These are phyloP conservation scores for Actinernus sp. DNA, from an alignment of 92 coral and sea anemone genomes.

Conservation along the genomic window DNA sequence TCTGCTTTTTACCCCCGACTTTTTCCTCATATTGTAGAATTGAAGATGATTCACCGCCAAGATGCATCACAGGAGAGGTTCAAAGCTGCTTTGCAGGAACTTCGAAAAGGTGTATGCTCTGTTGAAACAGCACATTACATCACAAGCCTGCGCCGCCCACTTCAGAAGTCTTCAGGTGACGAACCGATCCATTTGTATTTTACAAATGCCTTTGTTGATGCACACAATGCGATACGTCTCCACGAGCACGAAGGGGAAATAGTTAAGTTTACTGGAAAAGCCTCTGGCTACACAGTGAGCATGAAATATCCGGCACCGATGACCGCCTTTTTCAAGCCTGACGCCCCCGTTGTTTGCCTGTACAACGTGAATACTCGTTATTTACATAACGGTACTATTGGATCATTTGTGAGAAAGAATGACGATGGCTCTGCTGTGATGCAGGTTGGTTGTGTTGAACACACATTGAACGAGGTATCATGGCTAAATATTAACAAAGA, in stretches of 20 bases:
- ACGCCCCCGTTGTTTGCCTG: conserved; percentile 12
- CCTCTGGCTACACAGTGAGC: not conserved
- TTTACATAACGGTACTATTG: conserved; percentile 30
- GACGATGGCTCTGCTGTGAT: conserved; percentile 2
- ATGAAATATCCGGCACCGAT: conserved; percentile 15
- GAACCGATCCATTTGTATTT: conserved; percentile 29
- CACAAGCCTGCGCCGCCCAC: not conserved
- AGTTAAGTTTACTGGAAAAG: not conserved
- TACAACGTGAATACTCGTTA: conserved; percentile 1
- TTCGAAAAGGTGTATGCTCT: conserved; percentile 14
- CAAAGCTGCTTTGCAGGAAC: not conserved
- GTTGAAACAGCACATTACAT: not conserved
- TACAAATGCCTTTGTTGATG: conserved; percentile 15
- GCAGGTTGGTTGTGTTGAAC: conserved; percentile 10
- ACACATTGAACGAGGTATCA: not conserved
- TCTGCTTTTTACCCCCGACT: not conserved
- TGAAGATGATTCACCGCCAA: conserved; percentile 29
- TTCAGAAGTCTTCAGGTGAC: not conserved
- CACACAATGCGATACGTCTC: conserved; percentile 19
- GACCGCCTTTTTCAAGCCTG: conserved; percentile 11
- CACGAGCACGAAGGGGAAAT: not conserved
- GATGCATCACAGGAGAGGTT: not conserved
- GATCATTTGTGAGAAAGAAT: conserved; percentile 9
- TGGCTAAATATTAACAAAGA: conserved; percentile 10
- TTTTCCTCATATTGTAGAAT: conserved; percentile 9